Percentiles rank a stretch among this genome's conserved stretches.
Evolutionary conservation across 2,797 vertebrate species (phyloP).

Genomic region (Podarcis siculus): DNA sequence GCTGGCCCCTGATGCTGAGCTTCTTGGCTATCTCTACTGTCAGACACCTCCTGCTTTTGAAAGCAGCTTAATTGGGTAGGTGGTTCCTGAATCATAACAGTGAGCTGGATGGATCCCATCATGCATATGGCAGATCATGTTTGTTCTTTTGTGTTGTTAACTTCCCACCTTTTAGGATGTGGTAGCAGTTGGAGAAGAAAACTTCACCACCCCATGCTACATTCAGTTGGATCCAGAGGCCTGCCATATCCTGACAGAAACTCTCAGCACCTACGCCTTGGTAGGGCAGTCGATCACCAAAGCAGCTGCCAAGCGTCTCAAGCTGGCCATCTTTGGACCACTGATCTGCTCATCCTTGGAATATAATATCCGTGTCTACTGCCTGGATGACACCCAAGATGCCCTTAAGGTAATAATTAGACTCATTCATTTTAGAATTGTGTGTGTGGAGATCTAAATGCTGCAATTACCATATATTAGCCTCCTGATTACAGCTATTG

Average conservation of each 20-base stretch:
- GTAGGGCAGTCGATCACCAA: conserved; percentile 92
- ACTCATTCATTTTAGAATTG: background rate
- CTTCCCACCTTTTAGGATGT: conserved; percentile 83
- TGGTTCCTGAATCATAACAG: background rate
- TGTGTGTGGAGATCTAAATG: conserved; percentile 2
- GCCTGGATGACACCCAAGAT: conserved; percentile 95
- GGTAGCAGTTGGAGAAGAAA: conserved; percentile 94
- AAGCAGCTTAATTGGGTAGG: background rate
- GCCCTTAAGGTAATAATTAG: conserved; percentile 86
- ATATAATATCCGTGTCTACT: conserved; percentile 95
- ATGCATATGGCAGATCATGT: background rate
- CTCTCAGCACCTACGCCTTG: conserved; percentile 90
- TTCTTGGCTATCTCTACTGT: background rate
- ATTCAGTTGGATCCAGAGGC: conserved; percentile 94
- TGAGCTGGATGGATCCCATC: background rate
- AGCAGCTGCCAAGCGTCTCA: conserved; percentile 91
- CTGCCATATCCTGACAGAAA: conserved; percentile 97
- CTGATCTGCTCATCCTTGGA: conserved; percentile 91
- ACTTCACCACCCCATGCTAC: conserved; percentile 96
- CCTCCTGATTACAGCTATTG: conserved; percentile 32
- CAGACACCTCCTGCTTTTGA: background rate
- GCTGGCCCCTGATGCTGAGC: background rate
- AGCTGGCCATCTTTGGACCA: conserved; percentile 93
- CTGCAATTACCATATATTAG: conserved; percentile 36
- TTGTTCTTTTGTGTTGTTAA: conserved; percentile 29